Base-by-base conservation (phyloP, 1,140 invertebrate genomes). In the Drosophila grimshawi region DNA sequence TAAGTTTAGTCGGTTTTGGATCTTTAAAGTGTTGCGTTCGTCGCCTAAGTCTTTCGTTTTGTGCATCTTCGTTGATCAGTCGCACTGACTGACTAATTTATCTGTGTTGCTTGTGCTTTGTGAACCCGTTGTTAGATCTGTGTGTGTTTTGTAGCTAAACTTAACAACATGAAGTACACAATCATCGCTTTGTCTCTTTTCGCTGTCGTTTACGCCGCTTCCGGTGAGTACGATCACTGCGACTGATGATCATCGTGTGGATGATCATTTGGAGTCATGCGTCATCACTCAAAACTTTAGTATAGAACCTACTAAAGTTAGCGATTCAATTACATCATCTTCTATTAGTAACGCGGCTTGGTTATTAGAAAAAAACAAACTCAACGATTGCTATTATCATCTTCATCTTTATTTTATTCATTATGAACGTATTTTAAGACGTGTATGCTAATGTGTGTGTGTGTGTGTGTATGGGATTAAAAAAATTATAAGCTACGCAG, bases 1-100 rank as follows among this genome's bases (percentile, higher is more conserved):
- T 65, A 68, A 77, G 80, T 61, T 86, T 86, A 86, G 82, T 86
- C 76, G 68, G 51, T 86, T 88, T 86, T 43, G 10, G 30, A 65
- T 77, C 64, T 76, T 74, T 77, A 67, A 52, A 63, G 62, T 69
- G 80, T 76, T 59, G 35, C 49, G 78, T 68, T 70, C 52, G 74
- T 80, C 64, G 73, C 62, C 51, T 77, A 65, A 80, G 75, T 80
- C 78, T 80, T 80, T 80, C 69, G 78, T 77, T 77, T 19, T 60
- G 67, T 71, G 39, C 19, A 67, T 19, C 27, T 6, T 32, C 10
- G 51, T 30, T 11, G 39, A 65, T 39, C 33, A 27, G n/a, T n/a
- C 5, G 11, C 10, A 53, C 49, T 61, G 7, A 71, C 33, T 43
- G 6, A 71, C 33, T 71, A 55, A 64, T 37, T 51, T 53, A 8